Evolutionary conservation across 2,113 vertebrate genomes (phyloP).

Genomic region (Ictalurus punctatus): DNA sequence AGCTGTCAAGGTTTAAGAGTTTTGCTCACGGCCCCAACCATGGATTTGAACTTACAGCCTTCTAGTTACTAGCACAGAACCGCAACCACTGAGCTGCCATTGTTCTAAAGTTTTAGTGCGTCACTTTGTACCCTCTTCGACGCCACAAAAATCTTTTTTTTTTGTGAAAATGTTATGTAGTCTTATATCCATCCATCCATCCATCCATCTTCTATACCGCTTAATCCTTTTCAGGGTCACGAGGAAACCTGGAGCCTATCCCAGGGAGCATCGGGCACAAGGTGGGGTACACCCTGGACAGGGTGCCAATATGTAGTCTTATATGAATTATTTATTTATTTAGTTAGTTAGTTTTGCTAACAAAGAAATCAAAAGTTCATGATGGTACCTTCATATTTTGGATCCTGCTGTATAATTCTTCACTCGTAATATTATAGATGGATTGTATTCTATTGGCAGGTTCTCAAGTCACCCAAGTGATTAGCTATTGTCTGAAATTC

Average conservation of each 20-base stretch:
- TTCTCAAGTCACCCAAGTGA: not conserved
- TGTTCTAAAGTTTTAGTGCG: not conserved
- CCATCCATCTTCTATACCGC: no score
- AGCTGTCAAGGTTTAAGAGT: not conserved
- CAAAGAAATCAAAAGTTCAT: not conserved
- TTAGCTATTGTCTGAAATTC: slow-evolving; percentile 6
- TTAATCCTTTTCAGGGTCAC: no score
- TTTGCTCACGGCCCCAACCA: not conserved
- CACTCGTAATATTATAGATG: not conserved
- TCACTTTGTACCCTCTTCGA: not conserved
- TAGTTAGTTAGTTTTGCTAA: not conserved
- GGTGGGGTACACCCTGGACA: no score
- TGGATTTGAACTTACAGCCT: not conserved
- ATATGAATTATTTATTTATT: not conserved
- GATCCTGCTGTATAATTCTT: not conserved
- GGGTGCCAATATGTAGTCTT: not conserved
- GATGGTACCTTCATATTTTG: not conserved
- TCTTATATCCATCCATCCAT: not conserved
- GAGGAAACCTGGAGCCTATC: no score
- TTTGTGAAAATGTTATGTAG: not conserved
- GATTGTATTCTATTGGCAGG: not conserved
- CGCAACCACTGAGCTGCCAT: not conserved
- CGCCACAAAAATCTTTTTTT: not conserved
- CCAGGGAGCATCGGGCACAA: no score
- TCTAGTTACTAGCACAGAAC: not conserved